Base-by-base conservation (phyloP, 1,140 invertebrate species). In the Archivesica marissinica region DNA sequence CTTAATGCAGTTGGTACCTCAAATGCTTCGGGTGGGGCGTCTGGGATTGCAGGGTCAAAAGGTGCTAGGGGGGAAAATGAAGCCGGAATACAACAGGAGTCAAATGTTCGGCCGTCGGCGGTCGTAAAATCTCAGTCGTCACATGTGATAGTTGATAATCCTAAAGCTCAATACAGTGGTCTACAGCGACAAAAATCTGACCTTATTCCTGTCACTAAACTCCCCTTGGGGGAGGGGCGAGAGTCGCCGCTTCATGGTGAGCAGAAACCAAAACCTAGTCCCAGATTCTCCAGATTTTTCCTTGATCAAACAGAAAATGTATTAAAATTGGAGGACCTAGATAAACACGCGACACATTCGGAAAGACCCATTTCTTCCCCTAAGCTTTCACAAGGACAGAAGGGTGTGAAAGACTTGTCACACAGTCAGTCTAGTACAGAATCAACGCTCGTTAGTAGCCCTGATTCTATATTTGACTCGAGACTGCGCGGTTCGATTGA, bases 151-250 rank as follows among this genome's bases (percentile, higher is more conserved):
- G 86, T 88, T 4, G 92, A 92, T 20, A 89, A 88, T 66, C 85
- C 87, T 74, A 91, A 91, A 70, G 86, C 90, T 38, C 88, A 90
- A 78, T 89, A 90, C 88, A 86, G 90, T 72, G 89, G 89, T 52
- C 75, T 92, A 13, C 91, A 92, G 68, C 86, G 94, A 77, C 94
- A 94, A 72, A 94, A 94, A 78, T 94, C 94, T 15, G 94, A 94
- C 84, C 80, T 94, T 33, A 93, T 91, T 11, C 89, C 92, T 56
- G 88, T 86, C 47, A 59, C 35, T 47, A 88, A 66, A 44, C 75
- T 41, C 56, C 52, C 85, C 28, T 50, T 54, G 1, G 20, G 68
- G 17, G 47, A 76, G 20, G 39, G 41, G 9, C 72, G 64, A 39
- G 82, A 86, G 20, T 83, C 80, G n/a, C 47, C 52, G 52, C 59